phyloP scores from a whole-genome alignment of 2,888 invertebrate species.

The Spialia ferax region DNA sequence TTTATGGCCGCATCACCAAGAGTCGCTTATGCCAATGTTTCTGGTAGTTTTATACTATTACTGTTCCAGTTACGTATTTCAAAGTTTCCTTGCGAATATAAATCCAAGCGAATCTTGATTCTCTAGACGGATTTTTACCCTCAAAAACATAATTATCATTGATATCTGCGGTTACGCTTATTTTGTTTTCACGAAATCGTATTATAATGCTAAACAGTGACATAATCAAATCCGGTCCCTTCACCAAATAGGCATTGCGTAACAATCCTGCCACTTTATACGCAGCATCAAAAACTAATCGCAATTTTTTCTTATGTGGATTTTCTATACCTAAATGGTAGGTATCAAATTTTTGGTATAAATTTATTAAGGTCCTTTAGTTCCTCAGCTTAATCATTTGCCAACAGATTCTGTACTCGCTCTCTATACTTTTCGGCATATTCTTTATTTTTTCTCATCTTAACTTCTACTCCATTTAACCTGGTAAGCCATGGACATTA shows the following conservation, averaged over 20 bases:
- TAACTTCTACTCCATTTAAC: too few species aligned
- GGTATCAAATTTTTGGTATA: constrained; percentile 43
- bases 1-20: constrained; percentile 28
- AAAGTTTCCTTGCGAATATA: constrained; percentile 37
- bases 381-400: constrained; percentile 45
- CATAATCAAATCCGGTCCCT: constrained; percentile 47
- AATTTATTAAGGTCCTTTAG: background rate
- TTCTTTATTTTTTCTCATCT: too few species aligned
- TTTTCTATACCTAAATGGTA: constrained; percentile 41
- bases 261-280: constrained; percentile 37
- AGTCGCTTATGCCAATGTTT: constrained; percentile 34
- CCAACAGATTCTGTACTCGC: constrained; percentile 45
- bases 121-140: constrained; percentile 40
- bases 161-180: constrained; percentile 46
- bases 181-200: constrained; percentile 55
- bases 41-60: constrained; percentile 34
- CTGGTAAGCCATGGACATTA: too few species aligned
- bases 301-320: constrained; percentile 45
- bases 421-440: constrained; percentile 43
- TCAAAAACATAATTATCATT: constrained; percentile 45
- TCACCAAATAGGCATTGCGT: constrained; percentile 47
- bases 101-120: constrained; percentile 40
- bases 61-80: constrained; percentile 41
- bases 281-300: constrained; percentile 48
- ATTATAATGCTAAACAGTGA: constrained; percentile 54